Conservation (phyloP, 2,888 invertebrate genomes). For the Tortricodes alternella region DNA sequence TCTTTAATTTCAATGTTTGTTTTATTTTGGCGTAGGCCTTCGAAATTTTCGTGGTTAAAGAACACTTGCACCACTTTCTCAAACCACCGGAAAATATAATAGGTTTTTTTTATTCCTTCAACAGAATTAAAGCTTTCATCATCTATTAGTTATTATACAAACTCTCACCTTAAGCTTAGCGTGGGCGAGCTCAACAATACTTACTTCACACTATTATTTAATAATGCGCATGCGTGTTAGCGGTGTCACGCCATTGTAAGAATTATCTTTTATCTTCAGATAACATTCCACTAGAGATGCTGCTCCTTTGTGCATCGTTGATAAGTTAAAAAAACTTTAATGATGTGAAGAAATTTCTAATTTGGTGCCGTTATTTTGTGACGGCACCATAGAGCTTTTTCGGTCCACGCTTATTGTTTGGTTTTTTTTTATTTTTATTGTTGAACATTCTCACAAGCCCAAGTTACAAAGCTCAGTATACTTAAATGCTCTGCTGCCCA, state of each 20-base stretch:
- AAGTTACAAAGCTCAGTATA: too few relatives aligned
- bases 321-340: slow-evolving; percentile 22
- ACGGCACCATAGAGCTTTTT: not conserved
- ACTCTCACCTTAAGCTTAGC: not conserved
- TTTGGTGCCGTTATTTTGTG: slow-evolving; percentile 23
- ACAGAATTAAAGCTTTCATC: not conserved
- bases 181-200: slow-evolving; percentile 28
- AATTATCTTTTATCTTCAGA: slow-evolving; percentile 29
- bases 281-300: slow-evolving; percentile 22
- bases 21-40: too few relatives aligned
- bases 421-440: too few relatives aligned
- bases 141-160: slow-evolving; percentile 1
- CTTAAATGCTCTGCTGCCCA: too few relatives aligned
- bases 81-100: not conserved
- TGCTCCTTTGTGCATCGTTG: slow-evolving; percentile 22
- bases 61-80: too few relatives aligned
- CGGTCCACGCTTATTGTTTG: too few relatives aligned
- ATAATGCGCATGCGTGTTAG: slow-evolving; percentile 37
- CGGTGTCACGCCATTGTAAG: slow-evolving; percentile 24
- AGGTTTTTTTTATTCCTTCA: not conserved
- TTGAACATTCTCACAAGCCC: too few relatives aligned
- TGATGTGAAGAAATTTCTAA: slow-evolving; percentile 23
- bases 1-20: too few relatives aligned
- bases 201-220: slow-evolving; percentile 56
- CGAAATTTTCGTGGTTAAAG: too few relatives aligned